Percentiles rank a stretch among this genome's conserved stretches.
Conservation (phyloP, 2,113 vertebrate genomes). For the Anarrhichthys ocellatus region DNA sequence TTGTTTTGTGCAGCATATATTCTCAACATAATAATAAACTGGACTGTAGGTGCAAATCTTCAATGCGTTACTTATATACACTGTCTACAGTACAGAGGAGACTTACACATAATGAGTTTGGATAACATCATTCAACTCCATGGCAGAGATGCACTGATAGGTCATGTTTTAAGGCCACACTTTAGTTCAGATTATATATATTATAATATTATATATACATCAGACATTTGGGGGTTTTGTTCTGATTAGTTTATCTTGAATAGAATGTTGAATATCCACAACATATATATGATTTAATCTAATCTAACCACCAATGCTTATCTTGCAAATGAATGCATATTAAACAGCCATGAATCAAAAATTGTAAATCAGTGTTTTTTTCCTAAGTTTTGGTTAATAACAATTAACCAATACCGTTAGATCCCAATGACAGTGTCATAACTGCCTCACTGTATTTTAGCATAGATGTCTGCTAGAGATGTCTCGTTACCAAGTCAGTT, state of each 20-base stretch:
- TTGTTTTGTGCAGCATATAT: neutral
- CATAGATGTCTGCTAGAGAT: conserved; percentile 12
- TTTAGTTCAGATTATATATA: neutral
- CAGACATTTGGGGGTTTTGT: neutral
- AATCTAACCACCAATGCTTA: neutral
- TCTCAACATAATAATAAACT: neutral
- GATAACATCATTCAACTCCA: neutral
- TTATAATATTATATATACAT: neutral
- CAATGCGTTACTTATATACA: too few species aligned
- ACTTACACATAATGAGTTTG: neutral
- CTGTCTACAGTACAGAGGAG: neutral
- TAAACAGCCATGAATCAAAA: neutral
- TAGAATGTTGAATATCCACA: neutral
- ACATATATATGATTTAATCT: neutral
- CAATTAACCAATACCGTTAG: neutral
- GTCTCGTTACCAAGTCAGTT: too few species aligned
- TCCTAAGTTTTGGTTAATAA: neutral
- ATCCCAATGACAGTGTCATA: neutral
- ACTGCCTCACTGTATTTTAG: neutral
- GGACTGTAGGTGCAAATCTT: too few species aligned
- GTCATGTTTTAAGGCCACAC: neutral
- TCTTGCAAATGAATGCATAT: neutral
- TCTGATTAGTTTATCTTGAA: neutral
- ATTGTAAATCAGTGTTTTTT: neutral
- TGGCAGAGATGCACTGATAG: neutral